Conservation (phyloP, 2,113 vertebrate genomes). For the Protomyctophum bolini region DNA sequence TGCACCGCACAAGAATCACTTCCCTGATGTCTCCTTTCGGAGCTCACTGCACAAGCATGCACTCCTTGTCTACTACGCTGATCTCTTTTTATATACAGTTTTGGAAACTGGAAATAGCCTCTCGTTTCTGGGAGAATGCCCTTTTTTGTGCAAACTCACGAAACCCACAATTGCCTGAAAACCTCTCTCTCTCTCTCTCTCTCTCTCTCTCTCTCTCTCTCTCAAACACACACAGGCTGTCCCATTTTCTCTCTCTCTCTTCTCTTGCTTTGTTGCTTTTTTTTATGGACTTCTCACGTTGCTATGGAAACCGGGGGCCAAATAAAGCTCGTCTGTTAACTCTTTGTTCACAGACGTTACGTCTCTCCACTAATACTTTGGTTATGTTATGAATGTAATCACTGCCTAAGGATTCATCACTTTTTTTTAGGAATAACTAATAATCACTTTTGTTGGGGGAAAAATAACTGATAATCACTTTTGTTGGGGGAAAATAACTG, state of each 20-base stretch:
- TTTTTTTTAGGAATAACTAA: too few relatives aligned
- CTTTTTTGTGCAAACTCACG: conserved; percentile 32
- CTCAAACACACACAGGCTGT: conserved; percentile 22
- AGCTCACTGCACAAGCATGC: too few relatives aligned
- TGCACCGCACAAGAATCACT: too few relatives aligned
- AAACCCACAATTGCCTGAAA: conserved; percentile 6
- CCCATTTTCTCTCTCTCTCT: conserved; percentile 7
- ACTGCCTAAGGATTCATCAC: too few relatives aligned
- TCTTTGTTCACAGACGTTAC: conserved; percentile 1
- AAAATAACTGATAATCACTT: too few relatives aligned
- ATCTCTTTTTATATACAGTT: conserved; percentile 25
- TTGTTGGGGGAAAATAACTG: too few relatives aligned
- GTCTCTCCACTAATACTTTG: conserved; percentile 2
- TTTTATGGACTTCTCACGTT: conserved; percentile 23
- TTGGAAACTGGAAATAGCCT: conserved; percentile 23
- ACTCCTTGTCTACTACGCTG: conserved; percentile 4
- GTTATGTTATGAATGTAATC: not conserved
- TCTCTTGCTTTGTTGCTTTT: not conserved
- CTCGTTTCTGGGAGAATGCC: conserved; percentile 26
- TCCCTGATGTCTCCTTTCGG: too few relatives aligned
- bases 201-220: conserved; percentile 1
- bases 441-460: too few relatives aligned
- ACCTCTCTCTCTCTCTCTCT: conserved; percentile 8
- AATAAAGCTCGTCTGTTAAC: conserved; percentile 23
- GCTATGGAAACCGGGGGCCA: conserved; percentile 34